Conservation (phyloP, 2,888 invertebrate species). For the Colletes collaris region DNA sequence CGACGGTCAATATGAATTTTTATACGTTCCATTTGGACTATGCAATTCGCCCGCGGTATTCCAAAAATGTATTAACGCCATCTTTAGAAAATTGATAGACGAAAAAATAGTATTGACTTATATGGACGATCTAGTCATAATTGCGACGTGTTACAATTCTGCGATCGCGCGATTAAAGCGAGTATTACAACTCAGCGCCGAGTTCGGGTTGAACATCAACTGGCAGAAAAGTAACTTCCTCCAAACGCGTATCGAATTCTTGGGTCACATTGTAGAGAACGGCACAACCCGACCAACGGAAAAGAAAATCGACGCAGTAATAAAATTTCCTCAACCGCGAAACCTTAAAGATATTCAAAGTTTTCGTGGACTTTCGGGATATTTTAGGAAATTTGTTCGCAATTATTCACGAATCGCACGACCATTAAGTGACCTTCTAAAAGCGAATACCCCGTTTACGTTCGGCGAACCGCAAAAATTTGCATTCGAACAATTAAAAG, state of each 20-base stretch:
- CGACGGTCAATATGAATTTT: conserved; percentile 14
- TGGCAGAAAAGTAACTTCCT: conserved; percentile 26
- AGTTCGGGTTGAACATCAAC: conserved; percentile 10
- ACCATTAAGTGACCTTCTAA: conserved; percentile 22
- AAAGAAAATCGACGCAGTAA: conserved; percentile 53
- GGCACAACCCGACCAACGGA: conserved; percentile 6
- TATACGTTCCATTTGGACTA: conserved; percentile 2
- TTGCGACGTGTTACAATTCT: neutral
- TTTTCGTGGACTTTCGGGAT: conserved; percentile 53
- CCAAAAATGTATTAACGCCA: conserved; percentile 5
- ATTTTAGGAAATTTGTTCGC: conserved; percentile 55
- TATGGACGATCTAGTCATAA: conserved; percentile 20
- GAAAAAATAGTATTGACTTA: neutral
- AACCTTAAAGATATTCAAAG: conserved; percentile 6
- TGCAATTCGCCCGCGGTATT: conserved; percentile 16
- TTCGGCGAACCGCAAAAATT: conserved; percentile 15
- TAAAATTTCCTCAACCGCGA: conserved; percentile 48
- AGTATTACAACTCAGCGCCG: neutral
- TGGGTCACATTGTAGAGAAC: conserved; percentile 21
- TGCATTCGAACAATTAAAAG: conserved; percentile 30
- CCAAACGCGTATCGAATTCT: conserved; percentile 16
- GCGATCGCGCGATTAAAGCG: neutral
- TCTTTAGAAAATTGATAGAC: conserved; percentile 2
- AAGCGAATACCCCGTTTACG: neutral
- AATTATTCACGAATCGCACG: conserved; percentile 20